Base-by-base conservation (phyloP, 1,140 invertebrate genomes). In the Eufriesea mexicana region DNA sequence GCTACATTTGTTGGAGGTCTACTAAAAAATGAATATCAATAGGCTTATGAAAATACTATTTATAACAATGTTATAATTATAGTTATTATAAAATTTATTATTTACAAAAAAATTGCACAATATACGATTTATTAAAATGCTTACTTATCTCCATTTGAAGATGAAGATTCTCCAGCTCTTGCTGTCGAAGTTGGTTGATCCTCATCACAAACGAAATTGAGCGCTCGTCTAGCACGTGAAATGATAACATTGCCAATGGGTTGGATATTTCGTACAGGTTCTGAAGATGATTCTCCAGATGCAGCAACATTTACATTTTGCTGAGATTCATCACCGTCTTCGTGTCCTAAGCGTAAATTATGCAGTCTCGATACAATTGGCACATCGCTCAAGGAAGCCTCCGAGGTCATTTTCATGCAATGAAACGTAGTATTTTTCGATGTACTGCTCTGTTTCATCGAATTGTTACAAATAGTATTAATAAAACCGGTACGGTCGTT, bases 1-100 rank as follows among this genome's bases (percentile, higher is more conserved):
- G 83, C 84, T 9, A 92, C 91, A 76, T 94, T 93, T 73, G 86
- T 91, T 8, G 92, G 91, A 71, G 91, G 91, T n/a, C 91, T 84
- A 64, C 90, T 93, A 55, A 42, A 90, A 89, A 57, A 68, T 83
- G 20, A 42, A 86, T 89, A 82, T 54, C 42, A 47, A 47, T 12
- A 42, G 51, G 77, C 54, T 35, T 68, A 49, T 12, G 47, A 14
- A 10, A 47, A 55, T 25, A 72, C 23, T 45, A 5, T 51, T 9
- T 67, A 8, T 7, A 71, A 7, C 23, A 55, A 10, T n/a, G 55
- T 61, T 59, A 71, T n/a, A 68, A 51, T 67, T 35, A 70, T 64
- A 28, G 62, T 74, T 76, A 6, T 42, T 8, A 23, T 57, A 8
- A 25, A 78, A 47, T 18, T 23, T 7, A 20, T 12, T 7, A 57